These are phyloP conservation scores for Ceyx margarethae DNA, from an alignment of 2,113 vertebrate species.

Conservation along the genomic window DNA sequence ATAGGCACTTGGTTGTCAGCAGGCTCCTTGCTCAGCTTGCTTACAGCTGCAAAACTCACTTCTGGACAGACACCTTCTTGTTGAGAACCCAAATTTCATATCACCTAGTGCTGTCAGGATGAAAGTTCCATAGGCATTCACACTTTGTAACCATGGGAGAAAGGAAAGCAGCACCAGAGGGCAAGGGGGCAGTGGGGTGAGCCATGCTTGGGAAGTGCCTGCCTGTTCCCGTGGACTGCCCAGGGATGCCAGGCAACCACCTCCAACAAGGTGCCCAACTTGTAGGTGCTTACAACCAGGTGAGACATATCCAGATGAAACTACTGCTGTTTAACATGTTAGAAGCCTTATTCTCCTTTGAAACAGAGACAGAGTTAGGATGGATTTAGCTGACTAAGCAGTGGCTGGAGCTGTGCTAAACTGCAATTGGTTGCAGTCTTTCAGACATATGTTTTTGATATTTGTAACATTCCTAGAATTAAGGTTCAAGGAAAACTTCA, in stretches of 20 bases:
- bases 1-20: rapidly evolving
- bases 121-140: rapidly evolving
- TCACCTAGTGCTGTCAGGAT: neutral
- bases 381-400: neutral
- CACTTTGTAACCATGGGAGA: neutral
- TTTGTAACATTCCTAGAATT: neutral
- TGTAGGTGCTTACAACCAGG: neutral
- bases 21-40: neutral
- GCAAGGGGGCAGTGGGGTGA: neutral
- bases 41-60: neutral
- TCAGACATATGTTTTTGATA: conserved; percentile 25
- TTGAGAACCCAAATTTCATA: neutral
- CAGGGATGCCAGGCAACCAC: neutral
- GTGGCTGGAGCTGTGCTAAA: neutral
- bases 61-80: neutral
- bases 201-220: rapidly evolving
- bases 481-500: conserved; percentile 35
- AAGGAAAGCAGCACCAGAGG: neutral
- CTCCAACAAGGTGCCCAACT: neutral
- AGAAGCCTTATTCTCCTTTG: neutral
- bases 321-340: neutral
- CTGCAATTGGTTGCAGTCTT: rapidly evolving
- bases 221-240: neutral
- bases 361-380: neutral
- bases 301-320: neutral